A percentile compares a stretch with the other conserved stretches of the same genome.
Evolutionary conservation across 2,113 vertebrate species (phyloP).

Genomic region (Muscicapa adusta): DNA sequence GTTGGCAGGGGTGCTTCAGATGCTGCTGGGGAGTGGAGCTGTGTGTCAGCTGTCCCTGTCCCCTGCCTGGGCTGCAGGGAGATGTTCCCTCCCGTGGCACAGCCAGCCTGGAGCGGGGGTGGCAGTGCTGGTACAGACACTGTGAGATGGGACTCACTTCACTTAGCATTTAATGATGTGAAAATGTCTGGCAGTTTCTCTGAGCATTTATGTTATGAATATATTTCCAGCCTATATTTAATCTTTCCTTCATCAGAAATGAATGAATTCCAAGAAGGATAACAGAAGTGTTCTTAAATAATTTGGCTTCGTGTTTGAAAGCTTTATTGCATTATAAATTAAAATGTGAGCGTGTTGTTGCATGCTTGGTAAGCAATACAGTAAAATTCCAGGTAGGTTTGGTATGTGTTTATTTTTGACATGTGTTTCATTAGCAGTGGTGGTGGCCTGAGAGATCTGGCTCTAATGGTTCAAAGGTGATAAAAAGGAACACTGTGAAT

Average conservation of each 20-base stretch:
- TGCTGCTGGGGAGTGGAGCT: neutral
- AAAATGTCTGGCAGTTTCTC: constrained; percentile 14
- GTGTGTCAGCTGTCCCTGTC: neutral
- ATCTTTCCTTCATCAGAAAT: constrained; percentile 45
- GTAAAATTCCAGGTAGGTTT: constrained; percentile 21
- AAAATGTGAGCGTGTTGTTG: constrained; percentile 31
- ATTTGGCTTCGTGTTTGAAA: constrained; percentile 41
- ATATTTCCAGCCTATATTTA: constrained; percentile 34
- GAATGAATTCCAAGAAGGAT: constrained; percentile 26
- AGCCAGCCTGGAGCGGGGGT: neutral
- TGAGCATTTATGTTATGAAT: neutral
- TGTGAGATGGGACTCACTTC: neutral
- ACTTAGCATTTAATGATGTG: neutral
- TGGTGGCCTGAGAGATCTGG: neutral
- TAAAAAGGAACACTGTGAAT: neutral
- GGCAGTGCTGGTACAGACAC: neutral
- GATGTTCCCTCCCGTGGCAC: neutral
- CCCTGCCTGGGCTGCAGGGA: neutral
- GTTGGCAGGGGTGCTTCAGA: neutral
- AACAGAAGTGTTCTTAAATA: constrained; percentile 44
- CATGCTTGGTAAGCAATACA: constrained; percentile 16
- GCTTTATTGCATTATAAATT: constrained; percentile 33
- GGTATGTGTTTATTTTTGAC: constrained; percentile 18
- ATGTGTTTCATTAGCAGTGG: neutral
- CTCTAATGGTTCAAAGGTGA: neutral